phyloP scores from a whole-genome alignment of 2,797 vertebrate genomes.

The Synaphobranchus kaupii region DNA sequence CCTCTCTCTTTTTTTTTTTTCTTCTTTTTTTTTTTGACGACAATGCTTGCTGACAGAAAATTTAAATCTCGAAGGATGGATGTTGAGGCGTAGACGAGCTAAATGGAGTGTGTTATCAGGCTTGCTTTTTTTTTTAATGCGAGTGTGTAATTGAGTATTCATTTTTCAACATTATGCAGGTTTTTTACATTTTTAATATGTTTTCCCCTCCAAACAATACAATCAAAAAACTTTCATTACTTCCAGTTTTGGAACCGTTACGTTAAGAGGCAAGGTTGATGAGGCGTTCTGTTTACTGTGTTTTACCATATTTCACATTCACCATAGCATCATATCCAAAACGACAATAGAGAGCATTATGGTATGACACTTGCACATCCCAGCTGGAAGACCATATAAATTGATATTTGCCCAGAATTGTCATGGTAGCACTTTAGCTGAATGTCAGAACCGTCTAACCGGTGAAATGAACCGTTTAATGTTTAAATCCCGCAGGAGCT shows the following conservation, averaged over 20 bases:
- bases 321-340: background rate
- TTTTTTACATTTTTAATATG: background rate
- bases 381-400: background rate
- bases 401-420: background rate
- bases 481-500: background rate
- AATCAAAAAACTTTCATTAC: background rate
- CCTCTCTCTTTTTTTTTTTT: background rate
- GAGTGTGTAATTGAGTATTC: background rate
- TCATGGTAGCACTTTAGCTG: background rate
- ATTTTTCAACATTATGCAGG: background rate
- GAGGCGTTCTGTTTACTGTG: background rate
- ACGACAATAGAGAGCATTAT: background rate
- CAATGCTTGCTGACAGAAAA: background rate
- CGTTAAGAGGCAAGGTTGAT: background rate
- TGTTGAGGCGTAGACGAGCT: background rate
- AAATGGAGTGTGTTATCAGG: background rate
- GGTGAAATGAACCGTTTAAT: constrained; percentile 1
- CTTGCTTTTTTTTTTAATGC: background rate
- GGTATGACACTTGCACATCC: background rate
- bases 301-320: background rate
- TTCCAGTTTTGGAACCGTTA: background rate
- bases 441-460: background rate
- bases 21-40: background rate
- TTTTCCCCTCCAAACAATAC: background rate
- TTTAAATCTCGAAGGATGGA: background rate